Percentiles rank a stretch among this genome's conserved stretches.
Evolutionary conservation across 2,797 vertebrate genomes (phyloP).

Genomic region (Pipistrellus pygmaeus): DNA sequence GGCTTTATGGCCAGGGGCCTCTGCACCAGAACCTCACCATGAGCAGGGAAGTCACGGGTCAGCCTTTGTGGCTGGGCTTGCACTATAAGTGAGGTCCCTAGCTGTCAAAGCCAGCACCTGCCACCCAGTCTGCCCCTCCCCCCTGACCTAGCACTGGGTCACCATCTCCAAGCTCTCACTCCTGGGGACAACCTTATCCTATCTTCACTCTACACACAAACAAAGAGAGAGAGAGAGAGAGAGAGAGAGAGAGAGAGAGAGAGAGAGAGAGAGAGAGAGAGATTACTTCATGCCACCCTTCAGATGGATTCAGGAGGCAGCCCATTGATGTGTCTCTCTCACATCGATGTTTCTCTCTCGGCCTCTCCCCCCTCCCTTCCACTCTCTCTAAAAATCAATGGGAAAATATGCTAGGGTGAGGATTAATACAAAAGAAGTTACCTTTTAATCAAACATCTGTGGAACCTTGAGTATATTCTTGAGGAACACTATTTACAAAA

Average conservation of each 20-base stretch:
- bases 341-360: not conserved
- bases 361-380: no score
- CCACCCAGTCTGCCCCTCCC: not conserved
- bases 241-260: no score
- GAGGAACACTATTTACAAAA: constrained; percentile 5
- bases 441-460: constrained; percentile 38
- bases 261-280: no score
- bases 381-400: no score
- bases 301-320: not conserved
- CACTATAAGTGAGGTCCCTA: not conserved
- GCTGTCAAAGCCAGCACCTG: not conserved
- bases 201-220: not conserved
- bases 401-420: no score
- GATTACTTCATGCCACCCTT: not conserved
- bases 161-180: not conserved
- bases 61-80: not conserved
- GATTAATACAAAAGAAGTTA: not conserved
- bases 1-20: not conserved
- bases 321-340: not conserved
- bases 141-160: not conserved
- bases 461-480: not conserved
- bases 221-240: no score
- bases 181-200: not conserved
- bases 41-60: not conserved
- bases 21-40: not conserved